These are phyloP conservation scores for Candidula unifasciata DNA, from an alignment of 2,888 invertebrate species.

Conservation along the genomic window DNA sequence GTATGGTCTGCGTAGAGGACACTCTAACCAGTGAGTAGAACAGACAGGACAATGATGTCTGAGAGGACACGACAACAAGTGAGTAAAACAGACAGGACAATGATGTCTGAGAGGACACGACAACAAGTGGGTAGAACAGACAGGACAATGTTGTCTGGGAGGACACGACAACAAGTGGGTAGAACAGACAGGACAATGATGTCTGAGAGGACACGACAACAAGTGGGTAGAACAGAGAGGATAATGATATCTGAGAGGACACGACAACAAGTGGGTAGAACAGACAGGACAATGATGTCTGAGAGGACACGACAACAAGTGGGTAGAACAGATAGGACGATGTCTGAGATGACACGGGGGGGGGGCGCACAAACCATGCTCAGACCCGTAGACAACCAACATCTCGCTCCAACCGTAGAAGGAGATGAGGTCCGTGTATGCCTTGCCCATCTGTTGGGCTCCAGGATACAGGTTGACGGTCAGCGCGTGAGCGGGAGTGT, in stretches of 20 bases:
- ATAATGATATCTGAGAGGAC: not conserved
- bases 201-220: too few relatives aligned
- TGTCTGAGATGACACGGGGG: not conserved
- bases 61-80: too few relatives aligned
- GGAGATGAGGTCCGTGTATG: conserved; percentile 88
- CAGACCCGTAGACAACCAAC: conserved; percentile 90
- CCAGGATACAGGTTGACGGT: conserved; percentile 90
- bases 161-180: too few relatives aligned
- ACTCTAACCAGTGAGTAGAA: too few relatives aligned
- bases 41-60: too few relatives aligned
- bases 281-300: not conserved
- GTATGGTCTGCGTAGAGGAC: too few relatives aligned
- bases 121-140: too few relatives aligned
- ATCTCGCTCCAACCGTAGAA: conserved; percentile 89
- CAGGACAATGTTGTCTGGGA: too few relatives aligned
- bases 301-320: not conserved
- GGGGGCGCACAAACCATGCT: conserved; percentile 82
- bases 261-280: not conserved
- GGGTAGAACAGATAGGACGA: not conserved
- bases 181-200: too few relatives aligned
- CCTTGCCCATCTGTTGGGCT: conserved; percentile 87
- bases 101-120: not conserved
- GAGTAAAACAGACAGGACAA: not conserved
- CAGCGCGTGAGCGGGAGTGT: conserved; percentile 85
- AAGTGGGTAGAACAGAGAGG: too few relatives aligned